Evolutionary conservation across 2,113 vertebrate species (phyloP).

Genomic region (Labeo rohita): DNA sequence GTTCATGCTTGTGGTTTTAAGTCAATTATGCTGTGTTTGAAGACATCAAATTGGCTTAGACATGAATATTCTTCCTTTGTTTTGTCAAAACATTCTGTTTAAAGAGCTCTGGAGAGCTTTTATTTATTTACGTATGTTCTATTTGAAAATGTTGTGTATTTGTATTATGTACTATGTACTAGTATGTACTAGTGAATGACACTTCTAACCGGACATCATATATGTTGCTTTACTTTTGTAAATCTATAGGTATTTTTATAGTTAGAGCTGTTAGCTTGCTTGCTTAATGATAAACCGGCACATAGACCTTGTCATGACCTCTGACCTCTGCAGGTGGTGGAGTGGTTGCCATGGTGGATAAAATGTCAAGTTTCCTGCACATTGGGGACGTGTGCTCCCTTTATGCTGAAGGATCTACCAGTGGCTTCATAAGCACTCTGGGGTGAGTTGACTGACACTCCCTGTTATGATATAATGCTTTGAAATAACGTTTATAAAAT

Average conservation of each 20-base stretch:
- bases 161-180: background rate
- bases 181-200: background rate
- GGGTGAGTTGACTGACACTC: constrained; percentile 79
- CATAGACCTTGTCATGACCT: background rate
- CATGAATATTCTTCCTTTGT: background rate
- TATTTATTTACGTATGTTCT: background rate
- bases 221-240: background rate
- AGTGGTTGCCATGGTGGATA: constrained; percentile 88
- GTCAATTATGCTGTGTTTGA: background rate
- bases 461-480: background rate
- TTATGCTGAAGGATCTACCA: constrained; percentile 96
- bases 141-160: background rate
- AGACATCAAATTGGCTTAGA: background rate
- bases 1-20: constrained; percentile 10
- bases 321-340: constrained; percentile 67
- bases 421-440: constrained; percentile 96
- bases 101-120: background rate
- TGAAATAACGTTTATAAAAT: background rate
- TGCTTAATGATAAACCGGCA: constrained; percentile 12
- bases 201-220: background rate
- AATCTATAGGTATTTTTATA: background rate
- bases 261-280: background rate
- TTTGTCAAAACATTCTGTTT: background rate
- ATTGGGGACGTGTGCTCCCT: constrained; percentile 97
- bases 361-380: constrained; percentile 98